Base-by-base conservation (phyloP, 2,888 invertebrate species). In the Antitype chi region DNA sequence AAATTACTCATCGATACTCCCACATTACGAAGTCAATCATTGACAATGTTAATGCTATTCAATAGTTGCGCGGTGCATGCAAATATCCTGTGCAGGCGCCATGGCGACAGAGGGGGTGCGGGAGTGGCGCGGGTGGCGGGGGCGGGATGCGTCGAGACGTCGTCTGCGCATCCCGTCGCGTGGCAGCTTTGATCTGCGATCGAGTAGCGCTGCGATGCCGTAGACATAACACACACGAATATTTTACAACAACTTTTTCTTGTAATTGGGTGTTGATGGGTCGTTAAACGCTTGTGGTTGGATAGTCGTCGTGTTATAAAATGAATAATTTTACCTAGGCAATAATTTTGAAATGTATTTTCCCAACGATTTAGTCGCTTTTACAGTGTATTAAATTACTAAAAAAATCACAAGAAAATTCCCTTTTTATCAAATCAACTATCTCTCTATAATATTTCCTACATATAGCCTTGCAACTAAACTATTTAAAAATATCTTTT, bases 111-210 rank as follows among this genome's bases (percentile, higher is more conserved):
- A 78, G 88, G 89, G 78, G 70, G 72, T 64, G 78, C 53, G 72
- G 74, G 77, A 9, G 70, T 23, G 66, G 59, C 25, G 75, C 25
- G 71, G 69, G 76, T 68, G 80, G 63, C 77, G 83, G 82, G 80
- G 87, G 83, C 85, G 81, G 85, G 79, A 74, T 77, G 88, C 91
- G 93, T 90, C 93, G 93, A 93, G 94, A 94, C 94, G 94, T 94
- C 94, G 96, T 96, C 96, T 95, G 96, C 95, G 95, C 95, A 96
- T 95, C 95, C 94, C 95, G 93, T 90, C 93, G 91, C 89, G 89
- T 87, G 81, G 88, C 85, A 89, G 91, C 95, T 94, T 95, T 95
- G 94, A 95, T 95, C 93, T 93, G 90, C 84, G 84, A 87, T 76
- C 78, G 76, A 85, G 81, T 79, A 82, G 78, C 71, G 57, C 79